Base-by-base conservation (phyloP, 2,797 vertebrate species). In the Petrocephalus schoutedeni region DNA sequence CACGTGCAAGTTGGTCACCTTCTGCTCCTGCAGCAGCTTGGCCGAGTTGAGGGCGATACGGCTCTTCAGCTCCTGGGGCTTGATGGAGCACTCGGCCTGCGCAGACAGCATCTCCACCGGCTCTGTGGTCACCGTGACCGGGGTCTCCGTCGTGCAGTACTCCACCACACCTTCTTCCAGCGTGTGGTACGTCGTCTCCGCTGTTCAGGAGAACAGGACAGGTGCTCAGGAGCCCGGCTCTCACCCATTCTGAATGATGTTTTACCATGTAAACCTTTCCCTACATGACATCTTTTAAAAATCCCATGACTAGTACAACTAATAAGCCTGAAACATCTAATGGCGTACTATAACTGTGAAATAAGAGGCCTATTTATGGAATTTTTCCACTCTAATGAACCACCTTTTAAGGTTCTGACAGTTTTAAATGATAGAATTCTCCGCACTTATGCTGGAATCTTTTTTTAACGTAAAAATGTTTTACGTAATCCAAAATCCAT, bases 1-100 rank as follows among this genome's bases (percentile, higher is more conserved):
- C 88, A 99, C 96, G 0, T 99, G 98, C 56, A 99, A 94, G 86
- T 99, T 99, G 91, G 98, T 99, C 86, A 99, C 97, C 1, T 97
- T 92, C 93, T 99, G 98, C 94, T 99, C 98, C 95, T 99, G 98
- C 89, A 99, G 94, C 21, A 99, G 95, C 89, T 98, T 97, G 90
- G 98, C 97, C 0, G 98, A 99, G 95, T 99, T 99, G 53, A 99
- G 96, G 58, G 98, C 98, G 0, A 99, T 99, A 49, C 98, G 96
- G 93, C 97, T 98, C 92, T 99, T 99, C 87, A 99, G 95, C 41
- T 99, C 98, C 92, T 99, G 98, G 0, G 98, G 98, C 90, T 98
- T 99, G 9, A 96, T 93, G 0, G 96, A 95, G 4, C 95, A 91
- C 23, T 97, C 97, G 0, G 95, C 89, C 10, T 95, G 97, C 0